phyloP scores from a whole-genome alignment of 53 echinoderm and acorn worm species.

The Echinometra lucunter region DNA sequence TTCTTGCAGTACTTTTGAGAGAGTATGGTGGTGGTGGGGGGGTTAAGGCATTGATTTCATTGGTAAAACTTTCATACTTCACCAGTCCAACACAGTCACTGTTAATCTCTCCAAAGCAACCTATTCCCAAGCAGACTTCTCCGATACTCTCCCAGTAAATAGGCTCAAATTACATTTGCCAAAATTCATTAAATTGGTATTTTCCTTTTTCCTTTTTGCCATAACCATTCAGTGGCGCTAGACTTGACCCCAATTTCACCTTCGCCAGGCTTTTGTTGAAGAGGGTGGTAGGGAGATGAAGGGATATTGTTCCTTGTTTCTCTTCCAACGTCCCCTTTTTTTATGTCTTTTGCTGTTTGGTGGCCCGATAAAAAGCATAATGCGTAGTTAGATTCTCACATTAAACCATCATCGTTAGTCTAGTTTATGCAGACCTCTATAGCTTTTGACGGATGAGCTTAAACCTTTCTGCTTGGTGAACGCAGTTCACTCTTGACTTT shows the following conservation, averaged over 20 bases:
- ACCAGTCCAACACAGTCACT: background rate
- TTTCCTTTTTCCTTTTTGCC: constrained; percentile 32
- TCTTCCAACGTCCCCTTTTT: background rate
- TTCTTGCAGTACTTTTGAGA: no score
- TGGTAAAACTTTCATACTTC: background rate
- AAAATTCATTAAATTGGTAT: constrained; percentile 72
- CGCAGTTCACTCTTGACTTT: background rate
- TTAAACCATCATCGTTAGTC: background rate
- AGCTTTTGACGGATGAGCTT: no score
- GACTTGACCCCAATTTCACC: background rate
- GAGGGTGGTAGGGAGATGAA: constrained; percentile 4
- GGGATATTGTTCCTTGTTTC: background rate
- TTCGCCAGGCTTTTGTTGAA: background rate
- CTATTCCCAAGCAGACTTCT: background rate
- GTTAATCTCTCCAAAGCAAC: background rate
- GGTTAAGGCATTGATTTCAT: background rate
- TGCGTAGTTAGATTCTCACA: constrained; percentile 9
- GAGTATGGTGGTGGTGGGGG: background rate
- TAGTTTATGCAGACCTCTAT: background rate
- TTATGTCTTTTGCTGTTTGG: constrained; percentile 2
- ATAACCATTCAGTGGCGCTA: background rate
- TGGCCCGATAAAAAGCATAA: constrained; percentile 28
- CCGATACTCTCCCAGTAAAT: constrained; percentile 20
- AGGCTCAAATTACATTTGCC: constrained; percentile 64
- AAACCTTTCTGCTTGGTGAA: no score